A percentile compares a stretch with the other conserved stretches of the same genome.
Conservation (phyloP, 2,797 vertebrate species). For the Intellagama lesueurii region DNA sequence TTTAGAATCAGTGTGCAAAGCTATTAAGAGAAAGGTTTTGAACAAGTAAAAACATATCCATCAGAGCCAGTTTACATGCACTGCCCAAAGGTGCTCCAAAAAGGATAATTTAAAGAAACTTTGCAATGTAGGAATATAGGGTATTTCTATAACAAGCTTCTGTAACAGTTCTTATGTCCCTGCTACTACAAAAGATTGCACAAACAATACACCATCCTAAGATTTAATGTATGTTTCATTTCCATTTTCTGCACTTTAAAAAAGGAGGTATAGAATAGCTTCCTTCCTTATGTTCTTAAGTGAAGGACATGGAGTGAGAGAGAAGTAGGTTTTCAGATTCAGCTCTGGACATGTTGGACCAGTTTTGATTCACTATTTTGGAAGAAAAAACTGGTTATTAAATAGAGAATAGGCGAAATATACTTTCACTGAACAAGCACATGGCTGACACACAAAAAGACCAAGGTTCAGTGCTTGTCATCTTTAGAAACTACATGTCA, state of each 20-base stretch:
- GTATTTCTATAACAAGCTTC: too few relatives aligned
- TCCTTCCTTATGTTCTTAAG: too few relatives aligned
- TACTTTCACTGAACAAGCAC: not conserved
- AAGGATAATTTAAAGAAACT: not conserved
- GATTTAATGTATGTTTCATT: not conserved
- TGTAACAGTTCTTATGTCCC: not conserved
- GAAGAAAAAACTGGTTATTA: not conserved
- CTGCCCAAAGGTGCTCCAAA: not conserved
- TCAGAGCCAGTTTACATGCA: not conserved
- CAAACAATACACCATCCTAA: not conserved
- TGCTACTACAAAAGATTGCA: not conserved
- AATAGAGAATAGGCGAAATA: not conserved
- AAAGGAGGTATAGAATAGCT: not conserved
- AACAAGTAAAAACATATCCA: not conserved
- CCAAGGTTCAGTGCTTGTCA: not conserved
- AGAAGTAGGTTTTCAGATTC: too few relatives aligned
- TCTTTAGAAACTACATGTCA: not conserved
- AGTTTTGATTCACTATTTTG: not conserved
- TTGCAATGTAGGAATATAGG: not conserved
- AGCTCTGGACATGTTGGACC: too few relatives aligned
- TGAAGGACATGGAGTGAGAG: not conserved
- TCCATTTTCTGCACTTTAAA: too few relatives aligned
- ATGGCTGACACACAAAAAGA: not conserved
- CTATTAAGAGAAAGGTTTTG: not conserved
- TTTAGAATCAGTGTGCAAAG: constrained; percentile 8